Evolutionary conservation across 2,113 vertebrate species (phyloP).

Genomic region (Jacana jacana): DNA sequence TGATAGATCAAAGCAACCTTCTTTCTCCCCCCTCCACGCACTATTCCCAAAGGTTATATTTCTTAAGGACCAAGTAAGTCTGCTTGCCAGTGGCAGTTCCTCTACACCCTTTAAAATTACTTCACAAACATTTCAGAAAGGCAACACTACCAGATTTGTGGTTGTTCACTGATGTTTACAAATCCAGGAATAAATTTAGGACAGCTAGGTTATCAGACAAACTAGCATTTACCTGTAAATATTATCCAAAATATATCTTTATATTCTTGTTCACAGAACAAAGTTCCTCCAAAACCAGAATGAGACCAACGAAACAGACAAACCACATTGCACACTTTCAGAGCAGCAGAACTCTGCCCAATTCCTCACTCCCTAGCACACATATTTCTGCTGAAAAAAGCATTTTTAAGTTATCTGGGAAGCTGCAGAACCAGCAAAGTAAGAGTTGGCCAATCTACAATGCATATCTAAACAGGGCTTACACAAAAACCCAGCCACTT

Average conservation of each 20-base stretch:
- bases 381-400: background rate
- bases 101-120: background rate
- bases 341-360: background rate
- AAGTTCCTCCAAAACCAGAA: background rate
- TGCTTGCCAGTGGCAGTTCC: background rate
- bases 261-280: background rate
- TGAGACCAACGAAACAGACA: background rate
- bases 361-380: background rate
- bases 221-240: background rate
- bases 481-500: background rate
- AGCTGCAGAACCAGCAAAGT: background rate
- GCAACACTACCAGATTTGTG: background rate
- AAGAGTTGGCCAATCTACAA: background rate
- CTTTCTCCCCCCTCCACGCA: background rate
- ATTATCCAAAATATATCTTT: background rate
- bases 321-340: background rate
- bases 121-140: background rate
- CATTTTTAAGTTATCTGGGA: background rate
- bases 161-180: background rate
- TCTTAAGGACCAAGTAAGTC: slow-evolving; percentile 12
- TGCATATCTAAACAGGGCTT: background rate
- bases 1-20: slow-evolving; percentile 24
- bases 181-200: background rate
- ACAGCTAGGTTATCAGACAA: background rate
- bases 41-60: background rate